Conservation (phyloP, 2,888 invertebrate genomes). For the Seira musarum region DNA sequence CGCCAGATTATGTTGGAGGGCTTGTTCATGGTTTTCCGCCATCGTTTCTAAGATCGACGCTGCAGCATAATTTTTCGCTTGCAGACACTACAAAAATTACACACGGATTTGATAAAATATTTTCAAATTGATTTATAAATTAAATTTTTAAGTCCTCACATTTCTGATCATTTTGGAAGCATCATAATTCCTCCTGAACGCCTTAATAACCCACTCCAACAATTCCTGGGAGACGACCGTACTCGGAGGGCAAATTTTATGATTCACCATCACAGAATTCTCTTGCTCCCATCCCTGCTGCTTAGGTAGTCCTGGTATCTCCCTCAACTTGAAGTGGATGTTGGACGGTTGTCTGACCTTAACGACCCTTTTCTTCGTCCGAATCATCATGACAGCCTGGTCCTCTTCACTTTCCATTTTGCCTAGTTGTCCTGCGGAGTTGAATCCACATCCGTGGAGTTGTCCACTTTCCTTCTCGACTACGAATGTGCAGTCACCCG, state of each 20-base stretch:
- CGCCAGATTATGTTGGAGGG: conserved; percentile 71
- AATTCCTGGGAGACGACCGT: conserved; percentile 63
- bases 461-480: conserved; percentile 65
- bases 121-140: too few species aligned
- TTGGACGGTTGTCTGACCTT: conserved; percentile 69
- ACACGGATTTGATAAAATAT: too few species aligned
- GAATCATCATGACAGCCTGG: conserved; percentile 67
- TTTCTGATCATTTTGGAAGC: conserved; percentile 58
- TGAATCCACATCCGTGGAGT: conserved; percentile 68
- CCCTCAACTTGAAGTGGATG: conserved; percentile 67
- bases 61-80: conserved; percentile 73
- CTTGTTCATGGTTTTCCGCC: conserved; percentile 72
- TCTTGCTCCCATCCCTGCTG: conserved; percentile 62
- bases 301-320: conserved; percentile 67
- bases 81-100: conserved; percentile 71
- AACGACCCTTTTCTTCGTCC: conserved; percentile 69
- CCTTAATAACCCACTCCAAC: conserved; percentile 66
- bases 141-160: conserved; percentile 48
- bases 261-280: conserved; percentile 52
- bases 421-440: conserved; percentile 67
- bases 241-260: conserved; percentile 61
- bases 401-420: conserved; percentile 68
- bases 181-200: conserved; percentile 65
- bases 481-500: conserved; percentile 69
- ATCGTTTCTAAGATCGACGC: conserved; percentile 74